These are phyloP conservation scores for Patella pellucida DNA, from an alignment of 2,888 invertebrate species.

Conservation along the genomic window DNA sequence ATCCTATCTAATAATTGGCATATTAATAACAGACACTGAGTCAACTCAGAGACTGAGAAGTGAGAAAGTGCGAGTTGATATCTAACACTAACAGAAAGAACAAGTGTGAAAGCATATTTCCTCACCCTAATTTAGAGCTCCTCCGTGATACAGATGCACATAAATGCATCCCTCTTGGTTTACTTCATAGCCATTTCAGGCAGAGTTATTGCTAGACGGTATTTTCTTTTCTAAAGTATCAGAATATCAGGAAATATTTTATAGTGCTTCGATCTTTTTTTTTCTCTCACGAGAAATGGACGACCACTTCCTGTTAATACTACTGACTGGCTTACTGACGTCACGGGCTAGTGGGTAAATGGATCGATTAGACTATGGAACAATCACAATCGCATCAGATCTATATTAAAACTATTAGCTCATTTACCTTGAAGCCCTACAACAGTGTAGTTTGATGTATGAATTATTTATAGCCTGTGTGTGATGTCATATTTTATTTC, in stretches of 20 bases:
- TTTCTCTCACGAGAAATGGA: background rate
- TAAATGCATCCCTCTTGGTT: constrained; percentile 31
- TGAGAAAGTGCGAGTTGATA: too few species aligned
- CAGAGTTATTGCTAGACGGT: background rate
- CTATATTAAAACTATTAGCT: constrained; percentile 6
- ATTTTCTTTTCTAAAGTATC: too few species aligned
- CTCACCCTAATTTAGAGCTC: constrained; percentile 33
- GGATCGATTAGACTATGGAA: background rate
- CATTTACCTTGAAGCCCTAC: background rate
- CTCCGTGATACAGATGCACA: constrained; percentile 21
- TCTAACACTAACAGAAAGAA: too few species aligned
- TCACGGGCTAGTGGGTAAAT: background rate
- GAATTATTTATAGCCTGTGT: too few species aligned
- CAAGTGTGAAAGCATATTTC: background rate
- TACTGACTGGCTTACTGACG: background rate
- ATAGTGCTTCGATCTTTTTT: too few species aligned
- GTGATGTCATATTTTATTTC: too few species aligned
- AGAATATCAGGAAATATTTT: too few species aligned
- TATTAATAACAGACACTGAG: too few species aligned
- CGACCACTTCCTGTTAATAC: constrained; percentile 5
- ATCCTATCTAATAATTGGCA: too few species aligned
- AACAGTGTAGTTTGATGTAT: background rate
- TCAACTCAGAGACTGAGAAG: too few species aligned
- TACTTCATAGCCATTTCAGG: constrained; percentile 17
- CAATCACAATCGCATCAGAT: background rate